These are phyloP conservation scores for Altica lythri DNA, from an alignment of 2,888 invertebrate species.

Conservation along the genomic window DNA sequence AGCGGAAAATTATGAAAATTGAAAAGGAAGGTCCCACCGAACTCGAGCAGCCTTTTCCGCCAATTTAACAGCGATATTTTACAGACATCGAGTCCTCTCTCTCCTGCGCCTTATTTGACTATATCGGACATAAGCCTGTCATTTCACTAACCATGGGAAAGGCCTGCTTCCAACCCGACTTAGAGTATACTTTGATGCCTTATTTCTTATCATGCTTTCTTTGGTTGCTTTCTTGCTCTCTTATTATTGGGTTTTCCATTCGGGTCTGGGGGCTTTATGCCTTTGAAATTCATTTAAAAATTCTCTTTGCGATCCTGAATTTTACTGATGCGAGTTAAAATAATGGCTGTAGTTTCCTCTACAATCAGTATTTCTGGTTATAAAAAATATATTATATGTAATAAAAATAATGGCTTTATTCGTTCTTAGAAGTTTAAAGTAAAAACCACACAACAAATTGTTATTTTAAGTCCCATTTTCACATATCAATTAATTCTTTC, in stretches of 20 bases:
- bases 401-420: too few relatives aligned
- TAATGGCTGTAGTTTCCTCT: too few relatives aligned
- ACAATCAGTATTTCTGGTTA: too few relatives aligned
- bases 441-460: too few relatives aligned
- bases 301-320: constrained; percentile 16
- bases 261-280: constrained; percentile 27
- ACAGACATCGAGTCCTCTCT: constrained; percentile 43
- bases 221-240: constrained; percentile 29
- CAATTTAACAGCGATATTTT: constrained; percentile 56
- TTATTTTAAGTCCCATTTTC: too few relatives aligned
- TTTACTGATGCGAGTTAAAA: constrained; percentile 12
- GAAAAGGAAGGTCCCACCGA: constrained; percentile 47
- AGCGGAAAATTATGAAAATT: constrained; percentile 56
- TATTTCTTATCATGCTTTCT: constrained; percentile 22
- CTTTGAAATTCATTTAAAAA: constrained; percentile 21
- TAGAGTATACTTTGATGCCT: constrained; percentile 42
- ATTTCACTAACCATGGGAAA: constrained; percentile 45
- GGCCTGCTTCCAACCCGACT: constrained; percentile 35
- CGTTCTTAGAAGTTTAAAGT: too few relatives aligned
- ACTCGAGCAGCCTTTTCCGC: constrained; percentile 46
- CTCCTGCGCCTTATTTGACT: constrained; percentile 49
- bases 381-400: too few relatives aligned
- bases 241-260: constrained; percentile 38
- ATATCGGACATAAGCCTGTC: constrained; percentile 52
- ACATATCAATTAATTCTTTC: too few relatives aligned